phyloP scores from a whole-genome alignment of 2,797 vertebrate species.

The Sebastiscus albofasciatus region DNA sequence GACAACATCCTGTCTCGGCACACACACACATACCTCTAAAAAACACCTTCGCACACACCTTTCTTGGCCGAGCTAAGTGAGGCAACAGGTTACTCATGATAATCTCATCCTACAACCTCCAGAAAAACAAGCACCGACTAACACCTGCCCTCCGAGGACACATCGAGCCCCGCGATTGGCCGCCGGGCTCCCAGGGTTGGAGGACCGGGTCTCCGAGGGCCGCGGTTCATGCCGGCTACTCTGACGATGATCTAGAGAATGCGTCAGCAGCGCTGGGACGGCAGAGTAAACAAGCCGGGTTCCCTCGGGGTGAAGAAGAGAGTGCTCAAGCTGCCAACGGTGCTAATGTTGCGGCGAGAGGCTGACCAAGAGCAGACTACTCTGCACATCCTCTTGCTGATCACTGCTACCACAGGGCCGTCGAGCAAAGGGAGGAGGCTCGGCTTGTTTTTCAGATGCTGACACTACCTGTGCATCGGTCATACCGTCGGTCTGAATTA shows the following conservation, averaged over 20 bases:
- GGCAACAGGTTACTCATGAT: constrained; percentile 70
- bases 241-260: constrained; percentile 65
- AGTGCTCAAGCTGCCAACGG: constrained; percentile 30
- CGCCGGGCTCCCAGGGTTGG: constrained; percentile 37
- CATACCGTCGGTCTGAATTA: background rate
- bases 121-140: constrained; percentile 77
- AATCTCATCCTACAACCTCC: constrained; percentile 71
- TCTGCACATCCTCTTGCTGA: constrained; percentile 1
- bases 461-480: background rate
- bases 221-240: constrained; percentile 43
- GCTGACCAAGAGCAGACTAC: background rate
- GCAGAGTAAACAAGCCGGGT: constrained; percentile 74
- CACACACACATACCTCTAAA: constrained; percentile 4
- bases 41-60: constrained; percentile 9
- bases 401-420: background rate
- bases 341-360: constrained; percentile 43
- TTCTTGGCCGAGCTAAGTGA: constrained; percentile 48
- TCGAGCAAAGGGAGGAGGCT: background rate
- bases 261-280: constrained; percentile 72
- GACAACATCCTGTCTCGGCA: constrained; percentile 35
- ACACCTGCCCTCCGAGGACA: constrained; percentile 63
- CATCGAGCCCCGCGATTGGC: constrained; percentile 62
- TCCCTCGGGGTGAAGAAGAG: constrained; percentile 60
- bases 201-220: constrained; percentile 51
- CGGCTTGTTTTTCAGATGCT: background rate